Evolutionary conservation across 2,888 invertebrate species (phyloP).

Genomic region (Drosophila robusta): DNA sequence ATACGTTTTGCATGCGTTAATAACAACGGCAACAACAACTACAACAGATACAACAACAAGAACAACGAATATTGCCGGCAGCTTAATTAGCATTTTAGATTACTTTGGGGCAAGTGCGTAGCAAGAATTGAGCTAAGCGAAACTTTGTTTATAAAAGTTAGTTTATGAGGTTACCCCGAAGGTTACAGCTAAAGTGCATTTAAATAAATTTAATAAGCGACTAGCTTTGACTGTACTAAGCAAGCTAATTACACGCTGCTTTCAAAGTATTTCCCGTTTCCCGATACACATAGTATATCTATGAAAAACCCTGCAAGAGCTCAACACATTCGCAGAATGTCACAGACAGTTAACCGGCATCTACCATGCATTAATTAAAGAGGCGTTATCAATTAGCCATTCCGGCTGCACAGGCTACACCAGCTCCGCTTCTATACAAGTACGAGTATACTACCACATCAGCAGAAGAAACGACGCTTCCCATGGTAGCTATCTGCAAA

Average conservation of each 20-base stretch:
- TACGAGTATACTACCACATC: neutral
- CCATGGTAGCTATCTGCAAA: constrained; percentile 67
- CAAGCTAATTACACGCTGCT: constrained; percentile 53
- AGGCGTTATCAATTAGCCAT: constrained; percentile 69
- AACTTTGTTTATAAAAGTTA: constrained; percentile 32
- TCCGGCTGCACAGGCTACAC: constrained; percentile 1
- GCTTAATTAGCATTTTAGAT: constrained; percentile 83
- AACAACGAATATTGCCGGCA: constrained; percentile 70
- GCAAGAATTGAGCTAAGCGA: constrained; percentile 48
- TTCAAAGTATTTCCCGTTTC: constrained; percentile 66
- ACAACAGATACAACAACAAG: constrained; percentile 19
- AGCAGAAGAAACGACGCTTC: constrained; percentile 12
- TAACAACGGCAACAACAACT: constrained; percentile 23
- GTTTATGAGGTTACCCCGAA: constrained; percentile 69
- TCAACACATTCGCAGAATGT: constrained; percentile 31
- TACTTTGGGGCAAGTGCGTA: constrained; percentile 69
- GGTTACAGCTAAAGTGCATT: constrained; percentile 56
- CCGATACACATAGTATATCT: constrained; percentile 23
- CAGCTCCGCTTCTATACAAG: neutral
- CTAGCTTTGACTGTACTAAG: constrained; percentile 38
- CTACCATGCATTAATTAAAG: constrained; percentile 62
- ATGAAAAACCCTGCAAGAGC: constrained; percentile 23
- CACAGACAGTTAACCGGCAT: constrained; percentile 32
- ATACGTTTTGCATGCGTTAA: constrained; percentile 67
- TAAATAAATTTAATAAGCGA: constrained; percentile 42